Conservation (phyloP, 2,113 vertebrate genomes). For the Sus scrofa region T2T-Sscrofa CM000812.6:42624501-42625000, state of each 20-base stretch:
- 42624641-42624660: conserved; percentile 57
- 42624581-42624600: no score
- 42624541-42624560: background rate
- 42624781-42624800: conserved; percentile 4
- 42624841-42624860: background rate
- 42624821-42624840: background rate
- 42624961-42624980: background rate
- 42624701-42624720: background rate
- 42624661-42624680: conserved; percentile 25
- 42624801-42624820: conserved; percentile 27
- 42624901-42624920: background rate
- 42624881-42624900: background rate
- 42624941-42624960: background rate
- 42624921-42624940: background rate
- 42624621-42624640: conserved; percentile 5
- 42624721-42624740: conserved; percentile 30
- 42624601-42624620: no score
- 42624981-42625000: background rate
- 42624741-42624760: conserved; percentile 42
- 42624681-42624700: conserved; percentile 26
- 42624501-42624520: background rate
- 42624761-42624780: background rate
- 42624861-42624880: background rate
- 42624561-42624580: background rate
- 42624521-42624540: background rate